phyloP scores from a whole-genome alignment of 2,113 vertebrate species.

The Chloropsis hardwickii region DNA sequence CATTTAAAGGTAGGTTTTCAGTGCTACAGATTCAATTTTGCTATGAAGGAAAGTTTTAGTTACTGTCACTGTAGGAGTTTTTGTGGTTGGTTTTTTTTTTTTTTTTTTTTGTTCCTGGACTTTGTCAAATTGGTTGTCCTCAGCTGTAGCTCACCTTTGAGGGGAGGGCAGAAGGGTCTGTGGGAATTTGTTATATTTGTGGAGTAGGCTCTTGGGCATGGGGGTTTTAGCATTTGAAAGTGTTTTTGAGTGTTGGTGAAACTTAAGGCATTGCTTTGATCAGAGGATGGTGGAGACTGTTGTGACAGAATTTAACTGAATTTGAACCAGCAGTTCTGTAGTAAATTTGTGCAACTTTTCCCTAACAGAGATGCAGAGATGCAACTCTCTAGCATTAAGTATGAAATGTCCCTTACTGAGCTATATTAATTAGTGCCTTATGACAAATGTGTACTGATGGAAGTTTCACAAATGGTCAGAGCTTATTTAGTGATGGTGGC shows the following conservation, averaged over 20 bases:
- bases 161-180: background rate
- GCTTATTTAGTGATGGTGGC: background rate
- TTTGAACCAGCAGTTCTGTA: background rate
- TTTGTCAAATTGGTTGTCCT: background rate
- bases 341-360: background rate
- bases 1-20: constrained; percentile 91
- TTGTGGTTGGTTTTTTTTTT: background rate
- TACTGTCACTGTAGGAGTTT: background rate
- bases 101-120: background rate
- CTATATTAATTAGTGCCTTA: background rate
- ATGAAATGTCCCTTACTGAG: background rate
- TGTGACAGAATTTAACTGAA: background rate
- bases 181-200: background rate
- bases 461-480: background rate
- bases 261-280: background rate
- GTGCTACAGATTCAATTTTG: background rate
- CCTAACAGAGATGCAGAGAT: background rate
- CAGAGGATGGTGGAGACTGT: background rate
- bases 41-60: background rate
- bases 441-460: background rate
- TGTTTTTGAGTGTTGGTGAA: background rate
- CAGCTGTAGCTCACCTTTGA: background rate
- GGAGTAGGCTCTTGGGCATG: background rate
- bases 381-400: background rate
- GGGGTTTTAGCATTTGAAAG: background rate